phyloP scores from a whole-genome alignment of 2,888 invertebrate species.

The Coleophora deauratella region DNA sequence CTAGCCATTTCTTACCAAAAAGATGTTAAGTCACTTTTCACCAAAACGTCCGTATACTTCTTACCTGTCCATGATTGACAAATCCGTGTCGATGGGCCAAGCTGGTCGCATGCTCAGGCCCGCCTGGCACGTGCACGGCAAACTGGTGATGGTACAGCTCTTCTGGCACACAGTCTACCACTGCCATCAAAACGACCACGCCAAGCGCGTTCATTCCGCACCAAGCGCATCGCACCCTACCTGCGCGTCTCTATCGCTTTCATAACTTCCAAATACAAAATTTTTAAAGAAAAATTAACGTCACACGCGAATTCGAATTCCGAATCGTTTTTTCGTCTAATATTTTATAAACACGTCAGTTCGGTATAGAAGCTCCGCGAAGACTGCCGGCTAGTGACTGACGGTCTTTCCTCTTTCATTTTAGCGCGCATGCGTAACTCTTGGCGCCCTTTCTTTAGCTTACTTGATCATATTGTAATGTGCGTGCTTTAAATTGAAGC shows the following conservation, averaged over 20 bases:
- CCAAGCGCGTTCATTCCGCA: conserved; percentile 57
- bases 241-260: conserved; percentile 26
- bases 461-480: conserved; percentile 48
- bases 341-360: conserved; percentile 20
- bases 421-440: conserved; percentile 45
- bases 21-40: too few species aligned
- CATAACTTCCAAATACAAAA: conserved; percentile 13
- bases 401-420: conserved; percentile 27
- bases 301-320: conserved; percentile 5
- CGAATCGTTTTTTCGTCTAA: background rate
- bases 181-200: conserved; percentile 54
- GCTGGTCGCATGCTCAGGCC: conserved; percentile 43
- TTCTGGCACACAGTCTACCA: conserved; percentile 57
- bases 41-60: conserved; percentile 7
- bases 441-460: conserved; percentile 69
- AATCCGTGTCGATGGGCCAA: conserved; percentile 64
- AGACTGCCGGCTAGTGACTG: conserved; percentile 53
- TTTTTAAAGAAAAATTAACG: background rate
- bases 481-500: conserved; percentile 61
- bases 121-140: conserved; percentile 52
- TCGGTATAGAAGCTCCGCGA: conserved; percentile 31
- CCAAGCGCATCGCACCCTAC: conserved; percentile 59
- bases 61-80: conserved; percentile 66
- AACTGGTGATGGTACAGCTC: conserved; percentile 59
- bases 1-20: too few species aligned